Conservation (phyloP, 1,140 invertebrate species). For the Galleria mellonella region DNA sequence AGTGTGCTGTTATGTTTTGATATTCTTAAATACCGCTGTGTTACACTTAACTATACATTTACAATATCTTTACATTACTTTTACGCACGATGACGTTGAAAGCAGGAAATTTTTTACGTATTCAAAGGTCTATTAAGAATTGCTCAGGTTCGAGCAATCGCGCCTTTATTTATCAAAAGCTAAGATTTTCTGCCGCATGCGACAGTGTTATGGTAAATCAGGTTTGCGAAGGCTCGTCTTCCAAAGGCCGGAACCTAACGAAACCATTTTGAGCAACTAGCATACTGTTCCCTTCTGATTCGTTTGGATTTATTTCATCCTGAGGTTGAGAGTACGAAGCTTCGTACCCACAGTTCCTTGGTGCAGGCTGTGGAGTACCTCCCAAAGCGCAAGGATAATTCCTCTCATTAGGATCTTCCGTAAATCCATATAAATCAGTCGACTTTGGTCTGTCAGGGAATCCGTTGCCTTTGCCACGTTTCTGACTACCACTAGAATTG, state of each 20-base stretch:
- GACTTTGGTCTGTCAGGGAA: constrained; percentile 71
- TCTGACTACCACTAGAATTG: constrained; percentile 67
- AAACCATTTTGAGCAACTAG: constrained; percentile 90
- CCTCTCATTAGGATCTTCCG: constrained; percentile 72
- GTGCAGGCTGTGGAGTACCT: constrained; percentile 46
- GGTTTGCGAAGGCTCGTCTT: constrained; percentile 74
- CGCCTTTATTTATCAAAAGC: constrained; percentile 33
- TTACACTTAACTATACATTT: constrained; percentile 43
- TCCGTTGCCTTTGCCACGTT: constrained; percentile 54
- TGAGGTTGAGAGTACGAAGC: constrained; percentile 66
- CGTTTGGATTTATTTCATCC: constrained; percentile 48
- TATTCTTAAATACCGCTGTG: constrained; percentile 17
- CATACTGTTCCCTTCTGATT: constrained; percentile 77
- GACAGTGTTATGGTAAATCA: constrained; percentile 66
- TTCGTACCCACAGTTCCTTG: constrained; percentile 55
- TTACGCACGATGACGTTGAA: constrained; percentile 6
- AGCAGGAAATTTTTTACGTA: constrained; percentile 9
- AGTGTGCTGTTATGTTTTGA: constrained; percentile 31
- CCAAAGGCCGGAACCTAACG: constrained; percentile 84
- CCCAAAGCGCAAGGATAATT: constrained; percentile 46
- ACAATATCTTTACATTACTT: constrained; percentile 31
- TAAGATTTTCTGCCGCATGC: constrained; percentile 40
- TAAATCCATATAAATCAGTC: constrained; percentile 75
- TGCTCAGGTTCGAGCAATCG: constrained; percentile 1
- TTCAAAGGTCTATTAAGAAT: constrained; percentile 4